A percentile compares a stretch with the other conserved stretches of the same genome.
Evolutionary conservation across 2,113 vertebrate species (phyloP).

Genomic region (Raphicerus campestris): DNA sequence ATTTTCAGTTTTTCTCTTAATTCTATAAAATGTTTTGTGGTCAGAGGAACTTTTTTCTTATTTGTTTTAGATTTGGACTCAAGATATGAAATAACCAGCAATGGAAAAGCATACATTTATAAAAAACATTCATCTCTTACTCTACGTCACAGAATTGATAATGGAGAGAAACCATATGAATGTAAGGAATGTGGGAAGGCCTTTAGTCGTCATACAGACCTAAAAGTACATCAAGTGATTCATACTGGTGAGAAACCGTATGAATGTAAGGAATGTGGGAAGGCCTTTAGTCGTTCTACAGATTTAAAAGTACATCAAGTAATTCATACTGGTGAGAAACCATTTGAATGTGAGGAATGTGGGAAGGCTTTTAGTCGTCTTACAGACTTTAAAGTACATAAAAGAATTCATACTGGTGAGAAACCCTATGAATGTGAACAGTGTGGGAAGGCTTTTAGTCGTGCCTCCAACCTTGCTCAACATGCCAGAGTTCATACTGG

Average conservation of each 20-base stretch:
- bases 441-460: background rate
- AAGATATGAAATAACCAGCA: background rate
- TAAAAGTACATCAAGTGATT: background rate
- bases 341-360: background rate
- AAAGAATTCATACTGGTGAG: background rate
- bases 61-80: slow-evolving; percentile 8
- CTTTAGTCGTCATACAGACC: background rate
- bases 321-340: background rate
- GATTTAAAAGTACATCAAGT: background rate
- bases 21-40: background rate
- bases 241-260: background rate
- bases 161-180: background rate
- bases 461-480: background rate
- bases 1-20: background rate
- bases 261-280: background rate
- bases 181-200: background rate
- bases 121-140: background rate
- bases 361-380: background rate
- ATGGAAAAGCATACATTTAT: background rate
- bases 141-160: background rate
- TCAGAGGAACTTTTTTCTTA: background rate
- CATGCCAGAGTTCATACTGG: background rate
- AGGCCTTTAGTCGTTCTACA: background rate
- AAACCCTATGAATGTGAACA: background rate
- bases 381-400: background rate